A percentile compares a stretch with the other conserved stretches of the same genome.
These are phyloP conservation scores for Opisthograptis luteolata DNA, from an alignment of 2,888 invertebrate genomes.

Conservation along the genomic window DNA sequence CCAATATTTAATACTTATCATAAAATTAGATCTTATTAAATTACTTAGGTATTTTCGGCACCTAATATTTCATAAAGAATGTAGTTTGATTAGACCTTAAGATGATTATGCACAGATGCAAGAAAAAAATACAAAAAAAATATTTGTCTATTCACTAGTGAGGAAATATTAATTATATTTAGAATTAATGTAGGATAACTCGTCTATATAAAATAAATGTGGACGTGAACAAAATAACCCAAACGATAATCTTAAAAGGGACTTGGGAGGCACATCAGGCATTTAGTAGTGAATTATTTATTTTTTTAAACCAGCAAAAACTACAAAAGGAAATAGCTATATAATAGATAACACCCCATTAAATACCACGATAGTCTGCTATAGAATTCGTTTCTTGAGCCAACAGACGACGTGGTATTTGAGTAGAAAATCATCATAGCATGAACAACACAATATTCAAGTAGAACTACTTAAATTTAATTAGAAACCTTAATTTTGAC, in stretches of 20 bases:
- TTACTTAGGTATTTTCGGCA: conserved; percentile 24
- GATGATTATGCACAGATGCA: not conserved
- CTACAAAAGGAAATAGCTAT: conserved; percentile 26
- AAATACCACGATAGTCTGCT: conserved; percentile 73
- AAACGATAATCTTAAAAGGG: conserved; percentile 58
- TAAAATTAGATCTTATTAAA: not conserved
- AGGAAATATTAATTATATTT: not conserved
- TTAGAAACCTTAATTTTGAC: conserved; percentile 9
- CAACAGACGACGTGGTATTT: conserved; percentile 77
- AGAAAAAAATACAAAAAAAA: conserved; percentile 2
- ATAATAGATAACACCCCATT: conserved; percentile 40
- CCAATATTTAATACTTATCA: conserved; percentile 14
- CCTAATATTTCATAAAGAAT: conserved; percentile 7
- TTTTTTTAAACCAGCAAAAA: conserved; percentile 14
- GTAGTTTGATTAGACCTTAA: conserved; percentile 4
- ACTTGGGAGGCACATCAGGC: conserved; percentile 73
- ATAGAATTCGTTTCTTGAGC: conserved; percentile 80
- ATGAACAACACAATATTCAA: not conserved
- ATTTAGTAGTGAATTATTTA: conserved; percentile 30
- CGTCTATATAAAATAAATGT: conserved; percentile 14
- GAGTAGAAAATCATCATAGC: conserved; percentile 26
- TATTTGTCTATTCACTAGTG: not conserved
- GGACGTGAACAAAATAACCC: conserved; percentile 62
- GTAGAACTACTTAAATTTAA: not conserved
- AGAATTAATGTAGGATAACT: too few relatives aligned